phyloP scores from a whole-genome alignment of 2,888 invertebrate species.

The Lithophane ornitopus region DNA sequence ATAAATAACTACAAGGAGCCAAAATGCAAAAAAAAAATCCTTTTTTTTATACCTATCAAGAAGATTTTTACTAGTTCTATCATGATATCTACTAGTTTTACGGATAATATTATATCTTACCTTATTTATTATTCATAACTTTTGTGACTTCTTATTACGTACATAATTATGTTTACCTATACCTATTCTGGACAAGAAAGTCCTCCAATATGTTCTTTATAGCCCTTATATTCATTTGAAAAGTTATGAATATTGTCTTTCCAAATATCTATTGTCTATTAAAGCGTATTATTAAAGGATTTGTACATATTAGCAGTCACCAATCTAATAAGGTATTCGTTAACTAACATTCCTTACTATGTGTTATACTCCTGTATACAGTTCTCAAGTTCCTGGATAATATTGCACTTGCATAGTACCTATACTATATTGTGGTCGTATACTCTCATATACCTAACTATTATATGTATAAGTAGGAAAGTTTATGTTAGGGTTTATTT shows the following conservation, averaged over 20 bases:
- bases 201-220: slow-evolving; percentile 22
- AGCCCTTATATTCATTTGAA: slow-evolving; percentile 9
- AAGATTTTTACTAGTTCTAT: not conserved
- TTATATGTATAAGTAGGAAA: slow-evolving; percentile 38
- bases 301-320: slow-evolving; percentile 15
- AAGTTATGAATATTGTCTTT: slow-evolving; percentile 22
- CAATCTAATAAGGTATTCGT: slow-evolving; percentile 42
- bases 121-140: slow-evolving; percentile 32
- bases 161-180: slow-evolving; percentile 8
- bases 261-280: slow-evolving; percentile 13
- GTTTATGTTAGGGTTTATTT: slow-evolving; percentile 63
- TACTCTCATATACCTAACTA: slow-evolving; percentile 38
- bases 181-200: slow-evolving; percentile 33
- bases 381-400: slow-evolving; percentile 41
- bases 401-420: slow-evolving; percentile 51
- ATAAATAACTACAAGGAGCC: no score
- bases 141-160: slow-evolving; percentile 22
- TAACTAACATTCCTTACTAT: slow-evolving; percentile 44
- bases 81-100: not conserved
- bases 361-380: slow-evolving; percentile 11
- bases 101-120: not conserved
- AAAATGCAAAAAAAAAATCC: no score
- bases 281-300: slow-evolving; percentile 22
- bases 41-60: not conserved
- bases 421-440: slow-evolving; percentile 12